Evolutionary conservation across 2,888 invertebrate genomes (phyloP).

Genomic region (Dryocosmus kuriphilus): DNA sequence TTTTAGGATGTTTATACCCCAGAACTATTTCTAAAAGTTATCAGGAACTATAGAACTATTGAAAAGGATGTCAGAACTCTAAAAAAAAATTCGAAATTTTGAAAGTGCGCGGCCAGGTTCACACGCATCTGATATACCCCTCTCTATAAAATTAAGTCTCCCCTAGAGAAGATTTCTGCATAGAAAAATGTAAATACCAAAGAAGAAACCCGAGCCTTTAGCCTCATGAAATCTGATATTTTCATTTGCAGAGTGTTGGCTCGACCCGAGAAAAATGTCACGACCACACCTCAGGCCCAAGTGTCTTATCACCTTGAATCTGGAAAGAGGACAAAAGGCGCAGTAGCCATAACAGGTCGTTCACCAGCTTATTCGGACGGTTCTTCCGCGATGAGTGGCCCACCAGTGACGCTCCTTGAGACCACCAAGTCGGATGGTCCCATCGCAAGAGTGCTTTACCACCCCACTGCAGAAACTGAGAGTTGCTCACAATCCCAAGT

Average conservation of each 20-base stretch:
- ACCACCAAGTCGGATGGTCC: conserved; percentile 47
- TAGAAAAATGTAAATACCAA: not conserved
- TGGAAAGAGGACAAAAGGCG: conserved; percentile 45
- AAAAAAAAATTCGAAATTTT: too few species aligned
- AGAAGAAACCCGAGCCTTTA: not conserved
- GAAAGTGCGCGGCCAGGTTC: too few species aligned
- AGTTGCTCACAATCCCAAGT: not conserved
- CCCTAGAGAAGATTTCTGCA: not conserved
- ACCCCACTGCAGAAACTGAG: conserved; percentile 35
- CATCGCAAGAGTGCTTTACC: conserved; percentile 47
- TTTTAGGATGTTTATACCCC: too few species aligned
- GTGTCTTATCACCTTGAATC: conserved; percentile 55
- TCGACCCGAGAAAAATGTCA: conserved; percentile 40
- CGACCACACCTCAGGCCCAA: not conserved
- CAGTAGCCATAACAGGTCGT: conserved; percentile 42
- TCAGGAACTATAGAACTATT: too few species aligned
- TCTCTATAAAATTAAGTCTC: too few species aligned
- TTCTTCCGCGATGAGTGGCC: conserved; percentile 14
- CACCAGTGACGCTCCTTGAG: conserved; percentile 10
- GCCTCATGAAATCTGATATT: conserved; percentile 12
- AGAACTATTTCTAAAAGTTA: too few species aligned
- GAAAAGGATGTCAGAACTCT: too few species aligned
- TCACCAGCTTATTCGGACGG: conserved; percentile 31
- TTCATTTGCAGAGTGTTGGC: conserved; percentile 50
- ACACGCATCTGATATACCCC: not conserved